Base-by-base conservation (phyloP, 1,140 invertebrate genomes). In the Metaphire vulgaris region DNA sequence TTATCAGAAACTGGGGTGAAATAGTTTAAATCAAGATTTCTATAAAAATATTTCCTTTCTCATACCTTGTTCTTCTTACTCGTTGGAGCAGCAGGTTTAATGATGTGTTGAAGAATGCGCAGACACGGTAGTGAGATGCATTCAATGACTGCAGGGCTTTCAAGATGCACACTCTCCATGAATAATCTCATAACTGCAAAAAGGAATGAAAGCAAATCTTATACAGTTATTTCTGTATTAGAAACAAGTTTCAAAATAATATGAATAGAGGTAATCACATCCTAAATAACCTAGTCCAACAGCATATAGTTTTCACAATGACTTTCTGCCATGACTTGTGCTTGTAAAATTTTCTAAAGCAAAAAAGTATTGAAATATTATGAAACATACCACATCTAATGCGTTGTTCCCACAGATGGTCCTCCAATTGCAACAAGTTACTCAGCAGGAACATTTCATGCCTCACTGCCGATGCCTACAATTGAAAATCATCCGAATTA, bases 371-470 rank as follows among this genome's bases (percentile, higher is more conserved):
- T n/a, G n/a, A n/a, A n/a, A 16, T 0, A 28, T 64, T 26, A 72
- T n/a, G 6, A 21, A 41, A 83, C 85, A 76, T 79, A 87, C 87
- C 93, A 90, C 0, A 84, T 80, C 82, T 78, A 28, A 98, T 86
- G 82, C 96, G 92, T 74, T 92, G 91, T 85, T 98, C 95, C 96
- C 96, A 98, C 84, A 95, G 98, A 0, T 92, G 90, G 81, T 98
- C 96, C 82, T 97, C 93, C 79, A 95, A 93, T 79, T 95, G 91
- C 0, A 97, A 90, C 12, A 96, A 89, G 0, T 92, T 92, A 0
- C 94, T 92, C 31, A 98, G 86, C 1, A 99, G 84, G 1, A 94
- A 89, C 83, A 99, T 94, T 86, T 96, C 94, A 83, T 95, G 91
- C 65, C 94, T 86, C 75, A 93, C 89, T 74, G 93, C 89, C 77